phyloP scores from a whole-genome alignment of 2,113 vertebrate genomes.

The Podarcis muralis region DNA sequence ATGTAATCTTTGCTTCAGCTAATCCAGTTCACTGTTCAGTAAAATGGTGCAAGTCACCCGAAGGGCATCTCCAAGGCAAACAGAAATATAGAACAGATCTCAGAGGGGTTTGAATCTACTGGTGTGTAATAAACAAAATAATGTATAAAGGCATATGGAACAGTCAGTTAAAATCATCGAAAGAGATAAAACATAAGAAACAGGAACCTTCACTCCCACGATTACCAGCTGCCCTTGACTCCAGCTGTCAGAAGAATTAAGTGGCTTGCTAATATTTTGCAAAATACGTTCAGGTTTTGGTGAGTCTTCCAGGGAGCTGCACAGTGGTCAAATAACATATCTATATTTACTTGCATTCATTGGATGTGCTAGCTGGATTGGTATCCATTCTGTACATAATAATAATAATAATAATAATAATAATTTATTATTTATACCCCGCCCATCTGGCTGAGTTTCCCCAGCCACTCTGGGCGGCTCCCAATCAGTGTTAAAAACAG shows the following conservation, averaged over 20 bases:
- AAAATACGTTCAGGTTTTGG: background rate
- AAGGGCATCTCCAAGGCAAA: background rate
- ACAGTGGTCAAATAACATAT: background rate
- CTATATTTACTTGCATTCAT: background rate
- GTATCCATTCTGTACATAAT: too few species aligned
- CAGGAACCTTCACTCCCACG: background rate
- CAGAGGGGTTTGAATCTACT: background rate
- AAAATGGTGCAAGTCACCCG: constrained; percentile 2
- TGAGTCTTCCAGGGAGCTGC: background rate
- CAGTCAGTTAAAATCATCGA: background rate
- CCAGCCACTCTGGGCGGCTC: too few species aligned
- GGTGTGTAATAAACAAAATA: background rate
- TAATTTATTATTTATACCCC: too few species aligned
- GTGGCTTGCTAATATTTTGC: background rate
- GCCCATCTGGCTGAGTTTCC: too few species aligned
- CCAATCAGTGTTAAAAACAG: too few species aligned
- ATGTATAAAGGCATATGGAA: background rate
- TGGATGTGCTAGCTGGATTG: background rate
- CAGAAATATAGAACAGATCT: background rate
- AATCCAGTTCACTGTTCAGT: background rate
- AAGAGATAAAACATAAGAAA: background rate
- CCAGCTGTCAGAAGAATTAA: too few species aligned
- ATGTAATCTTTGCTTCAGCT: constrained; percentile 1
- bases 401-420: too few species aligned
- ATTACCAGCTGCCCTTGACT: background rate